These are phyloP conservation scores for Ochlodes sylvanus DNA, from an alignment of 2,888 invertebrate species.

Conservation along the genomic window DNA sequence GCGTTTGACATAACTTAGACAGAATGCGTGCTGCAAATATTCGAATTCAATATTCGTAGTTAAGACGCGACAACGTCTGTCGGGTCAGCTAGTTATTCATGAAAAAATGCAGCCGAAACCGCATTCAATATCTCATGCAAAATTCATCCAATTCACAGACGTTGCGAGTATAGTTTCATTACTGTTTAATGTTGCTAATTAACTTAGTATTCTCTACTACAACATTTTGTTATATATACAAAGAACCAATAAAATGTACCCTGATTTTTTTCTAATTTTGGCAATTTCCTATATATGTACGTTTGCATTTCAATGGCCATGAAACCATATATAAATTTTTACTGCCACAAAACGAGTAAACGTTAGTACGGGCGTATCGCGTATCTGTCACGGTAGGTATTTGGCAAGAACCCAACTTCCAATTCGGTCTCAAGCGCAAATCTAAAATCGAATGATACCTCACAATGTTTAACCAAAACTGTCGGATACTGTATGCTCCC, in stretches of 20 bases:
- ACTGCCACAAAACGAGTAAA: constrained; percentile 35
- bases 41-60: no score
- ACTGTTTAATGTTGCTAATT: no score
- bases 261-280: constrained; percentile 32
- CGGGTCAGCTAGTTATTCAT: no score
- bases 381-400: constrained; percentile 37
- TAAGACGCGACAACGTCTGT: no score
- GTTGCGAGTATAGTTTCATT: no score
- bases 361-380: constrained; percentile 29
- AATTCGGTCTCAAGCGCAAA: constrained; percentile 35
- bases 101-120: no score
- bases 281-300: constrained; percentile 19
- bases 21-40: no score
- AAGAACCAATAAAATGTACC: background rate
- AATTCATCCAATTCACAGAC: no score
- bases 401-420: constrained; percentile 35
- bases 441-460: constrained; percentile 37
- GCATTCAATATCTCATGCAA: no score
- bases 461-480: constrained; percentile 33
- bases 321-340: constrained; percentile 38
- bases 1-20: no score
- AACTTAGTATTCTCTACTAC: no score
- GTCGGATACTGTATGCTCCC: constrained; percentile 24
- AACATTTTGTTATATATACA: no score
- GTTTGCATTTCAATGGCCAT: constrained; percentile 36